Conservation (phyloP, 64 coral and sea anemone species). For the Anthopleura sola region DNA sequence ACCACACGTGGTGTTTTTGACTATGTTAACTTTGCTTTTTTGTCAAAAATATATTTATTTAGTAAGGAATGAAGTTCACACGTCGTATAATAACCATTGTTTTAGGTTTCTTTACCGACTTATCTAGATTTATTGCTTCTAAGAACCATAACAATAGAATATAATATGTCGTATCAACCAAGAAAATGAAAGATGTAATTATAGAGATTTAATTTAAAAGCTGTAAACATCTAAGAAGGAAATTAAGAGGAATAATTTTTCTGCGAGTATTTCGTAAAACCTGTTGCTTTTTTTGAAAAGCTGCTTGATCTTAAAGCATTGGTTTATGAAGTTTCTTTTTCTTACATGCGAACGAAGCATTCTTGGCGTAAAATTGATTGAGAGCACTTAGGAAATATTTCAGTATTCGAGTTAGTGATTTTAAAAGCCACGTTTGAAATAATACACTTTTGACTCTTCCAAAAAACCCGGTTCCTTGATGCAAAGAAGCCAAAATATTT, state of each 20-base stretch:
- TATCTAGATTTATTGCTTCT: constrained; percentile 5
- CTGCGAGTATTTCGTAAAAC: not conserved
- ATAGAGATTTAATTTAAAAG: not conserved
- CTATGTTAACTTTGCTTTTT: not conserved
- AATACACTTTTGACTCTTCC: not conserved
- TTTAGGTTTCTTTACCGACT: not conserved
- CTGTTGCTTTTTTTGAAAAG: not conserved
- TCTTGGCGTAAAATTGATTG: not conserved
- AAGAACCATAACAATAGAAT: constrained; percentile 2
- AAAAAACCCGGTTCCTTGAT: not conserved
- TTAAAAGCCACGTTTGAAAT: not conserved
- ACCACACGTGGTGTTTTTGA: not conserved
- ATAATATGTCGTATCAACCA: not conserved
- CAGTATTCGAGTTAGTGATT: not conserved
- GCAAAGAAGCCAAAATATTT: constrained; percentile 2
- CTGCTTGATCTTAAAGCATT: not conserved
- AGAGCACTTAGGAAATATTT: not conserved
- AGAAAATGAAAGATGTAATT: not conserved
- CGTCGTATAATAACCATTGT: not conserved
- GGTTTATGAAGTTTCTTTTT: not conserved
- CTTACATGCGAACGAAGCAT: not conserved
- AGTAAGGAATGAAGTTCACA: not conserved
- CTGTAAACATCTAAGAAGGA: not conserved
- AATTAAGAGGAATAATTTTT: not conserved
- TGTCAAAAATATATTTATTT: constrained; percentile 1